Percentiles rank a stretch among this genome's conserved stretches.
Evolutionary conservation across 2,113 vertebrate genomes (phyloP).

Genomic region (Hiodon alosoides): DNA sequence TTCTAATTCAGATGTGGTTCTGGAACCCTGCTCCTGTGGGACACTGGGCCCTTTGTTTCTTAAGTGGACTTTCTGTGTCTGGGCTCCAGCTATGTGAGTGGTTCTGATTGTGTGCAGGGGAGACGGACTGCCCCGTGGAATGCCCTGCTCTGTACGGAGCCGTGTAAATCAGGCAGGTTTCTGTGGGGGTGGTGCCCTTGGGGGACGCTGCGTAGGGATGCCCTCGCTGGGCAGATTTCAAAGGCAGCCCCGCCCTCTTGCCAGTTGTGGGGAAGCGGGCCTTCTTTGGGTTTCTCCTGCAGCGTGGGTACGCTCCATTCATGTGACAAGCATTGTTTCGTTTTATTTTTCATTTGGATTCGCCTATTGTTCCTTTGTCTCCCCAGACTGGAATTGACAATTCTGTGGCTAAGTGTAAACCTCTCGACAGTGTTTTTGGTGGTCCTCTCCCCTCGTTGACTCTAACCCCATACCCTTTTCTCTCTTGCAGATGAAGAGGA

Average conservation of each 20-base stretch:
- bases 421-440: not conserved
- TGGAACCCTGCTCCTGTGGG: slow-evolving; percentile 19
- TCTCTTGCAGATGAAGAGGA: slow-evolving; percentile 96
- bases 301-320: no score
- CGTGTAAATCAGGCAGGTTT: slow-evolving; percentile 36
- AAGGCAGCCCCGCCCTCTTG: not conserved
- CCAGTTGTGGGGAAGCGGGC: no score
- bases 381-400: not conserved
- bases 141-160: slow-evolving; percentile 9
- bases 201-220: no score
- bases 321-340: not conserved
- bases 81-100: slow-evolving; percentile 38
- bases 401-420: slow-evolving; percentile 9
- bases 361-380: not conserved
- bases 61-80: slow-evolving; percentile 47
- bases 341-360: not conserved
- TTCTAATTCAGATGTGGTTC: slow-evolving; percentile 42
- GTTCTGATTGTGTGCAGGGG: slow-evolving; percentile 1
- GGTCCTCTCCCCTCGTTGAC: not conserved
- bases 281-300: no score
- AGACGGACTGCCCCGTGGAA: slow-evolving; percentile 2
- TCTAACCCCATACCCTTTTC: not conserved
- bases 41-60: slow-evolving; percentile 56
- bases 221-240: not conserved
- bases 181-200: not conserved